Evolutionary conservation across 2,888 invertebrate species (phyloP).

Genomic region (Proisotoma minuta): DNA sequence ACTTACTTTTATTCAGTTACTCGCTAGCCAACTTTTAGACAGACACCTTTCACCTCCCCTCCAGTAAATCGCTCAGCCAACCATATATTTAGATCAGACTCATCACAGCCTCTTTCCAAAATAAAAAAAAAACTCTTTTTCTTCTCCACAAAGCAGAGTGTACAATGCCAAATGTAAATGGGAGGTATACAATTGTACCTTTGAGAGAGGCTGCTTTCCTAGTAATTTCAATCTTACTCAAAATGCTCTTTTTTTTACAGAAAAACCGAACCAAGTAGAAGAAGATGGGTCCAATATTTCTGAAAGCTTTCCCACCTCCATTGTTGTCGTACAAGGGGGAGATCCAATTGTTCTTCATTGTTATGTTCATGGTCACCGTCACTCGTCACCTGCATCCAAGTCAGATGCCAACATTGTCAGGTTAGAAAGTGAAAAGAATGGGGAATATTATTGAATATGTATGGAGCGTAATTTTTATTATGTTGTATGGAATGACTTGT

Average conservation of each 20-base stretch:
- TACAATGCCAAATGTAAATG: constrained; percentile 7
- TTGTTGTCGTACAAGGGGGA: constrained; percentile 42
- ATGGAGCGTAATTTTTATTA: too few relatives aligned
- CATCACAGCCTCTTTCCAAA: constrained; percentile 16
- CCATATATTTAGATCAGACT: constrained; percentile 15
- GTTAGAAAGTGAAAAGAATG: background rate
- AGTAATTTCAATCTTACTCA: background rate
- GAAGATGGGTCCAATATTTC: constrained; percentile 36
- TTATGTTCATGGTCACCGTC: constrained; percentile 23
- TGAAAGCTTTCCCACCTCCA: constrained; percentile 41
- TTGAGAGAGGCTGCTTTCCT: background rate
- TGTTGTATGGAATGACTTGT: too few relatives aligned
- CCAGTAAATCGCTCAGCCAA: constrained; percentile 15
- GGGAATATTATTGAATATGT: background rate
- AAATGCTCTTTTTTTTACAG: background rate
- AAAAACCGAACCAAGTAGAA: constrained; percentile 9
- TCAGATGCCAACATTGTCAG: constrained; percentile 27
- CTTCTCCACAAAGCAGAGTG: constrained; percentile 3
- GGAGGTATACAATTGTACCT: background rate
- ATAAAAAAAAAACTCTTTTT: constrained; percentile 12
- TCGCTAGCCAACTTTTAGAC: background rate
- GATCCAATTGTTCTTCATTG: constrained; percentile 45
- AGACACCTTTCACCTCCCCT: constrained; percentile 15
- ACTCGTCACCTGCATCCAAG: constrained; percentile 16
- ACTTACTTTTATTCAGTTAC: background rate